These are phyloP conservation scores for Planococcus citri DNA, from an alignment of 1,140 invertebrate genomes.

Conservation along the genomic window DNA sequence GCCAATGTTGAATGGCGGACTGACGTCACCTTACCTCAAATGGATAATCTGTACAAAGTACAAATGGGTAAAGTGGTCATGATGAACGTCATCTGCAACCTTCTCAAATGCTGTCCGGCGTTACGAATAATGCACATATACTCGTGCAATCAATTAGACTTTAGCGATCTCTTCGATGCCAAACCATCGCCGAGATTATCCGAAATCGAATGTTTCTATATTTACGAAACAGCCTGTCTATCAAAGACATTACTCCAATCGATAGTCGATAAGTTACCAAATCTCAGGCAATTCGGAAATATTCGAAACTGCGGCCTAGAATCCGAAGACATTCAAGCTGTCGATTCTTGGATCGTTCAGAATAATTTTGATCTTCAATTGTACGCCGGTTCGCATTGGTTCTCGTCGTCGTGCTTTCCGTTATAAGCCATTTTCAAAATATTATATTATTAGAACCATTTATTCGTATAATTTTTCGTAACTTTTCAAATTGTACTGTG, in stretches of 20 bases:
- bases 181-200: slow-evolving; percentile 12
- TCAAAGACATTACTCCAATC: slow-evolving; percentile 33
- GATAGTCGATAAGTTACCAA: slow-evolving; percentile 34
- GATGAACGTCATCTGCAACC: slow-evolving; percentile 32
- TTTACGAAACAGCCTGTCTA: slow-evolving; percentile 36
- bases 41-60: slow-evolving; percentile 33
- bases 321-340: slow-evolving; percentile 33
- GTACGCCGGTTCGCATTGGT: slow-evolving; percentile 38
- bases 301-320: slow-evolving; percentile 37
- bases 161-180: slow-evolving; percentile 22
- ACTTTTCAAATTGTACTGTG: neutral
- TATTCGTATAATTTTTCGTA: too few relatives aligned
- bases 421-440: slow-evolving; percentile 14
- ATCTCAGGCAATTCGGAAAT: slow-evolving; percentile 36
- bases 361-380: slow-evolving; percentile 37
- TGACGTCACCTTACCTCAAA: neutral
- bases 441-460: too few relatives aligned
- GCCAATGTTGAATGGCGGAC: slow-evolving; percentile 33
- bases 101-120: slow-evolving; percentile 34
- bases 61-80: slow-evolving; percentile 35
- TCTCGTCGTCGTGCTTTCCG: slow-evolving; percentile 35
- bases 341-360: slow-evolving; percentile 32
- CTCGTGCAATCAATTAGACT: slow-evolving; percentile 31
- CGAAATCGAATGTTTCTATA: slow-evolving; percentile 38
- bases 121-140: slow-evolving; percentile 35